A percentile compares a stretch with the other conserved stretches of the same genome.
Evolutionary conservation across 2,113 vertebrate species (phyloP).

Genomic region (Phrynosoma blainvillii): DNA sequence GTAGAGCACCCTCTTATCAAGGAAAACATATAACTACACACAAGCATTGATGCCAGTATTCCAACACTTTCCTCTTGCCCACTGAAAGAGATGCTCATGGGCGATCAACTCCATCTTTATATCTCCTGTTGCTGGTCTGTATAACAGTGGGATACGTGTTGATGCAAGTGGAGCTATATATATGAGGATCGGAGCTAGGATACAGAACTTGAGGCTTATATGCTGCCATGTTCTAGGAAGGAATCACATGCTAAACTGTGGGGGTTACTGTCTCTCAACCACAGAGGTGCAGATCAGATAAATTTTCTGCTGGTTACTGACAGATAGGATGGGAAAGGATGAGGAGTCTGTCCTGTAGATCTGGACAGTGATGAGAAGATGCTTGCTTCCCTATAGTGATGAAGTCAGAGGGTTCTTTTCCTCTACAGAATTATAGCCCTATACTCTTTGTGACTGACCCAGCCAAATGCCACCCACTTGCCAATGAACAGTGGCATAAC

Average conservation of each 20-base stretch:
- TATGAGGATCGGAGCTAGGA: neutral
- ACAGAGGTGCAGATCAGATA: neutral
- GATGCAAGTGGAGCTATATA: neutral
- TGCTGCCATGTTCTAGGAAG: neutral
- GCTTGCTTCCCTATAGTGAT: neutral
- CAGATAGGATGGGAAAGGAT: neutral
- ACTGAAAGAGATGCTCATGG: neutral
- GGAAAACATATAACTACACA: no score
- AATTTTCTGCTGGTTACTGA: neutral
- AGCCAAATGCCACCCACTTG: no score
- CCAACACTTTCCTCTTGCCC: neutral
- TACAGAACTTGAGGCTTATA: neutral
- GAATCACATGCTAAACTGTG: neutral
- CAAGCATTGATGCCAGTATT: no score
- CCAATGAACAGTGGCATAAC: no score
- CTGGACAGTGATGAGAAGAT: neutral
- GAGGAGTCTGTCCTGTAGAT: neutral
- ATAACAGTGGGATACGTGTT: neutral
- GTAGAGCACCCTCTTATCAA: no score
- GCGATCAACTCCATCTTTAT: neutral
- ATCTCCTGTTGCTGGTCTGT: neutral
- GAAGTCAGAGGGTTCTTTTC: neutral
- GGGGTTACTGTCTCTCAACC: neutral
- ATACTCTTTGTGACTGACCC: no score
- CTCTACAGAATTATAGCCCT: no score